Conservation (phyloP, 1,140 invertebrate genomes). For the Heliconius nattereri region DNA sequence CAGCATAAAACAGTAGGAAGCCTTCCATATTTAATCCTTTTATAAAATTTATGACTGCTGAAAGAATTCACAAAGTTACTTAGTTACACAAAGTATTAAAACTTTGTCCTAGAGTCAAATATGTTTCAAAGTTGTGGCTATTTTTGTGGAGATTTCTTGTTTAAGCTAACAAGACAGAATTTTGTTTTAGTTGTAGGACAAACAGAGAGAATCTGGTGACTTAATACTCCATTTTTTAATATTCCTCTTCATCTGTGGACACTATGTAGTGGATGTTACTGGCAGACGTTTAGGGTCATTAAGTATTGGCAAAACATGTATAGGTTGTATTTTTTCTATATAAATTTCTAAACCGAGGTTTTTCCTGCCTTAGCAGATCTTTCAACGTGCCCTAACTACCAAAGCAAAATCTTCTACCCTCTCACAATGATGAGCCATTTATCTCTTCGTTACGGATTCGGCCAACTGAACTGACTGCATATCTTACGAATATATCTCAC, state of each 20-base stretch:
- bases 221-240: not conserved
- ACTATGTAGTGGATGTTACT: not conserved
- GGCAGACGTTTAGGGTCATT: no score
- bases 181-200: not conserved
- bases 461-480: no score
- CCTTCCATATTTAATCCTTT: constrained; percentile 20
- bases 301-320: no score
- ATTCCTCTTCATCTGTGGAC: not conserved
- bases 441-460: no score
- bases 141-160: not conserved
- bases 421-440: no score
- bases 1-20: not conserved
- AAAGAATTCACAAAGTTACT: not conserved
- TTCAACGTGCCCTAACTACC: no score
- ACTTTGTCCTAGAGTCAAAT: not conserved
- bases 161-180: not conserved
- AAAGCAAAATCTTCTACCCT: no score
- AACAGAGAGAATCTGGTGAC: not conserved
- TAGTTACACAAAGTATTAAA: not conserved
- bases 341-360: no score
- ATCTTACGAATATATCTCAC: no score
- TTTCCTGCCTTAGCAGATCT: no score
- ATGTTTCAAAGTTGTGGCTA: not conserved
- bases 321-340: no score
- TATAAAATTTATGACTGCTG: constrained; percentile 2